Evolutionary conservation across 2,113 vertebrate species (phyloP).

Genomic region (Sinocyclocheilus anophthalmus): DNA sequence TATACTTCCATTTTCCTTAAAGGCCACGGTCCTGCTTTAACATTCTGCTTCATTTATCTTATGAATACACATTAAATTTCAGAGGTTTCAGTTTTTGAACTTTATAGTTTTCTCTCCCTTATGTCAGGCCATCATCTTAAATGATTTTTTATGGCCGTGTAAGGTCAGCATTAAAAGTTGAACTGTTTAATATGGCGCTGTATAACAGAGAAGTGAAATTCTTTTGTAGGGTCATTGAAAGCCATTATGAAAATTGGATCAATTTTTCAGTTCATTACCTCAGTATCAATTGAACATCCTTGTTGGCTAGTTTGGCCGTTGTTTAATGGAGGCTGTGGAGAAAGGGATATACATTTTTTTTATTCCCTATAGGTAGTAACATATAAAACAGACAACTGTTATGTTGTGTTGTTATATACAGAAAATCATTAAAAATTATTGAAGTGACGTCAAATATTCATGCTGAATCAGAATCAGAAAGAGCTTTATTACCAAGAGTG

Average conservation of each 20-base stretch:
- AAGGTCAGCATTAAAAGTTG: constrained; percentile 62
- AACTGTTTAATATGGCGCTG: constrained; percentile 63
- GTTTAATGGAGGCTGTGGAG: background rate
- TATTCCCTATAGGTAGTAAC: background rate
- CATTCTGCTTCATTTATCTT: background rate
- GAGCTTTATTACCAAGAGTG: too few species aligned
- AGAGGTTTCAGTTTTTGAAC: constrained; percentile 63
- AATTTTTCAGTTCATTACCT: constrained; percentile 72
- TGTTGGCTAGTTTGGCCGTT: constrained; percentile 23
- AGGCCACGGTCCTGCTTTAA: background rate
- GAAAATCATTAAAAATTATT: background rate
- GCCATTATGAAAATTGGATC: constrained; percentile 70
- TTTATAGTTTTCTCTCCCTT: constrained; percentile 58
- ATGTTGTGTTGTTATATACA: background rate
- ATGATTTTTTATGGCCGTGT: constrained; percentile 61
- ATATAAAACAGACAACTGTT: background rate
- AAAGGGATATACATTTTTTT: background rate
- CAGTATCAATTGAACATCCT: constrained; percentile 59
- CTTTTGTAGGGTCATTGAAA: constrained; percentile 68
- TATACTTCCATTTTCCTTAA: constrained; percentile 8
- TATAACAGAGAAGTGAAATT: constrained; percentile 64
- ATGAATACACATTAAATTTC: constrained; percentile 11
- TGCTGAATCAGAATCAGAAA: background rate
- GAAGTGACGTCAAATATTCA: background rate
- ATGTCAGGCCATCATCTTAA: constrained; percentile 62